Percentiles rank a stretch among this genome's conserved stretches.
These are phyloP conservation scores for Synanceia verrucosa DNA, from an alignment of 2,797 vertebrate species.

Conservation along the genomic window DNA sequence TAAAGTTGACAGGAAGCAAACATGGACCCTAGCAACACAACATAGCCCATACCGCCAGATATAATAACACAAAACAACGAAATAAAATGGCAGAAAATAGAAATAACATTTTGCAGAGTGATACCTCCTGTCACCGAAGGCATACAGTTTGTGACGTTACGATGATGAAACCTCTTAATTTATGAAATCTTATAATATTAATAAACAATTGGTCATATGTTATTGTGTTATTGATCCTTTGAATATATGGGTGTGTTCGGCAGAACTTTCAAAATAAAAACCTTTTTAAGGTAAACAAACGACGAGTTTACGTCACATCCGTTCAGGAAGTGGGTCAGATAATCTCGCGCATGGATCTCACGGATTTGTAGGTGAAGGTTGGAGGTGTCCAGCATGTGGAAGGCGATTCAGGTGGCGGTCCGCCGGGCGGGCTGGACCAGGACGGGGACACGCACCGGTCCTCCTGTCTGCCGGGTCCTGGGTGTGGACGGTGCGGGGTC, in stretches of 20 bases:
- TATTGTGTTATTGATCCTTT: not conserved
- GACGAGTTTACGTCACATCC: slow-evolving; percentile 55
- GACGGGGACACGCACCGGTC: too few relatives aligned
- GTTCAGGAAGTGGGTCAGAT: slow-evolving; percentile 12
- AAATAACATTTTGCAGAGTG: slow-evolving; percentile 21
- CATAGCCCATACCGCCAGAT: too few relatives aligned
- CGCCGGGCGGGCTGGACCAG: slow-evolving; percentile 20
- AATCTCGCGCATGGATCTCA: not conserved
- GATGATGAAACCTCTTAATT: not conserved
- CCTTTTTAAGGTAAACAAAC: not conserved
- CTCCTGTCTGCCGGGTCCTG: not conserved
- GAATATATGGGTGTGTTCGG: not conserved
- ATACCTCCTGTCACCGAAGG: slow-evolving; percentile 1
- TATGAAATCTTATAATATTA: too few relatives aligned
- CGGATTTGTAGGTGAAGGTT: too few relatives aligned
- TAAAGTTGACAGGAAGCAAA: too few relatives aligned
- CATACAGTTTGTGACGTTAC: not conserved
- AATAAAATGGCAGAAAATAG: too few relatives aligned
- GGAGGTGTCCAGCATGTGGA: slow-evolving; percentile 40
- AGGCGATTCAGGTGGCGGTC: slow-evolving; percentile 36
- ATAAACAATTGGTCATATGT: too few relatives aligned
- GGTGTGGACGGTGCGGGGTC: not conserved
- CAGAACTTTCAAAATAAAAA: not conserved
- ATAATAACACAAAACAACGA: too few relatives aligned
- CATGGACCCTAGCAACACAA: too few relatives aligned